Evolutionary conservation across 2,797 vertebrate genomes (phyloP), one percentile per base, ranked within the genome.

Genomic region (Podarcis siculus): DNA sequence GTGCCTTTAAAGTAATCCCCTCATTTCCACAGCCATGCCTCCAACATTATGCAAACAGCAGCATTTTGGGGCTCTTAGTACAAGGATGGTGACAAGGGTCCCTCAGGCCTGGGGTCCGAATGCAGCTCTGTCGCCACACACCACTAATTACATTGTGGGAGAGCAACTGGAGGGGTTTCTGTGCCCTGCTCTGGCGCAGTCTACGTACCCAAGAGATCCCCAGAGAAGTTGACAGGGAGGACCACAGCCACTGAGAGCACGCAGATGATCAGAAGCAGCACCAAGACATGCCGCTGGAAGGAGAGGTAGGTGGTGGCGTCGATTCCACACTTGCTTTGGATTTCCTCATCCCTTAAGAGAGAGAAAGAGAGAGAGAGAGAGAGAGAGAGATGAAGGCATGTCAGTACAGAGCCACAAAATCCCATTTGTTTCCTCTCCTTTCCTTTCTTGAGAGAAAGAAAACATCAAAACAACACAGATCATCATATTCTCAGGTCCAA

Each of bases 271-370:
- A 97, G 97, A 95, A 98, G 96, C 79, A 98, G 97, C 92, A 98
- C 95, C 93, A 99, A 97, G 93, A 99, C 97, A 95, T 99, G 98
- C 83, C 98, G 98, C 96, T 99, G 99, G 97, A 99, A 99, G 93
- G 97, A 98, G 95, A 99, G 97, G 97, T 99, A 99, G 64, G 97
- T 99, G 93, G 98, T 97, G 1, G 99, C 98, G 0, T 99, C 99
- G 0, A 98, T 95, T 90, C 99, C 99, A 45, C 99, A 99, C 95
- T 99, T 99, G 97, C 96, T 99, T 78, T 98, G 98, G 93, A 99
- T 98, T 90, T 99, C 99, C 91, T 98, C 98, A 0, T 99, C 98
- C 97, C 99, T 99, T 94, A 58, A 15, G 49, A 15, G 91, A 89
- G 27, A 81, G 49, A 15, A 90, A 89, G 27, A 81, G 42, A 42